phyloP scores from a whole-genome alignment of 1,140 invertebrate genomes.

The Fopius arisanus region DNA sequence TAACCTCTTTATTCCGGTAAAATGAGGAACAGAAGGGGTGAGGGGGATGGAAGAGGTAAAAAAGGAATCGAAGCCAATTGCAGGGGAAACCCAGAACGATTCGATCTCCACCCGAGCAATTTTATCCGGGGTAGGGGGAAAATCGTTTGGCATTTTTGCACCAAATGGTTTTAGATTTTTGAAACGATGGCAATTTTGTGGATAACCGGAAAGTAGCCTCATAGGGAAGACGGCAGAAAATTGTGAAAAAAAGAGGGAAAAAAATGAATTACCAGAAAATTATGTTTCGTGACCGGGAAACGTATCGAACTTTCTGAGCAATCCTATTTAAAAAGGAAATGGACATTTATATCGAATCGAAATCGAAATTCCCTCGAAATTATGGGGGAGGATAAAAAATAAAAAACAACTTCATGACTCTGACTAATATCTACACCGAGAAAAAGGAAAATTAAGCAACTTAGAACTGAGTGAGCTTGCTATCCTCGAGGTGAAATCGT shows the following conservation, averaged over 20 bases:
- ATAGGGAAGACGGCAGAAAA: neutral
- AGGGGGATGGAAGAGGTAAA: neutral
- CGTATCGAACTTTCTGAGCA: neutral
- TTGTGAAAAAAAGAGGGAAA: neutral
- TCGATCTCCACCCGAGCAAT: constrained; percentile 12
- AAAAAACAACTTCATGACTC: constrained; percentile 40
- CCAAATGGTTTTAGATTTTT: neutral
- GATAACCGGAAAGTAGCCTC: neutral
- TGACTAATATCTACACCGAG: constrained; percentile 41
- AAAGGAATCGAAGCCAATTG: constrained; percentile 11
- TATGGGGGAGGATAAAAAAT: too few relatives aligned
- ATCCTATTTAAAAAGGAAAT: neutral
- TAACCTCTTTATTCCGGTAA: constrained; percentile 1
- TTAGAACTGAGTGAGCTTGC: neutral
- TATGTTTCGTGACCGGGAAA: constrained; percentile 9
- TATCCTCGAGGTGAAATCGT: constrained; percentile 34
- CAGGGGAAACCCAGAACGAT: neutral
- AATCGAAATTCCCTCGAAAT: too few relatives aligned
- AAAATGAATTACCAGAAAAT: constrained; percentile 1
- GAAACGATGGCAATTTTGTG: neutral
- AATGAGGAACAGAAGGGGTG: neutral
- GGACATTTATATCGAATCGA: too few relatives aligned
- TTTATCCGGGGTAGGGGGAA: neutral
- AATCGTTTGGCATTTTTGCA: neutral
- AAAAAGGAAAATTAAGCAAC: constrained; percentile 45